Evolutionary conservation across 2,797 vertebrate species (phyloP).

Genomic region (Enteromius mattozi): DNA sequence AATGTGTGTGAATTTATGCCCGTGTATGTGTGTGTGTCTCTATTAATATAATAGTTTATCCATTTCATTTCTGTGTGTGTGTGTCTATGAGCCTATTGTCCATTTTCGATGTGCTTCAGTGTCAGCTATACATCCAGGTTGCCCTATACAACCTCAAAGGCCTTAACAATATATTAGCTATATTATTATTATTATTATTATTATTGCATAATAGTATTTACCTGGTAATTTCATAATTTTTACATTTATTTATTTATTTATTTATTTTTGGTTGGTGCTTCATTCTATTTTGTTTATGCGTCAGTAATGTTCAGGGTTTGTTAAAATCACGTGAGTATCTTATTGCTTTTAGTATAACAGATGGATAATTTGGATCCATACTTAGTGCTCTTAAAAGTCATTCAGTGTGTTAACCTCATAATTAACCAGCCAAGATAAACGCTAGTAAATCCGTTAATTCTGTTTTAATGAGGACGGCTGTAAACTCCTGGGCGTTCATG

Average conservation of each 20-base stretch:
- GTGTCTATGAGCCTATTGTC: too few relatives aligned
- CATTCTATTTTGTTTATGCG: not conserved
- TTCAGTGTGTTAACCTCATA: slow-evolving; percentile 7
- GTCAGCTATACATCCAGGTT: too few relatives aligned
- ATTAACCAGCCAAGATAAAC: slow-evolving; percentile 30
- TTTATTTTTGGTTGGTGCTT: not conserved
- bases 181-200: too few relatives aligned
- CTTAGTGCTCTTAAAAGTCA: slow-evolving; percentile 13
- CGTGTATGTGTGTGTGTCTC: too few relatives aligned
- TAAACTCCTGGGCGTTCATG: not conserved
- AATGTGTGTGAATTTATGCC: too few relatives aligned
- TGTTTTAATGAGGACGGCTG: not conserved
- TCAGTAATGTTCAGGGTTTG: not conserved
- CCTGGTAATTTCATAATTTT: not conserved
- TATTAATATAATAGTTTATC: too few relatives aligned
- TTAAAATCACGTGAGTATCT: not conserved
- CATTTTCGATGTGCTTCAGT: too few relatives aligned
- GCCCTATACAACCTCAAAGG: too few relatives aligned
- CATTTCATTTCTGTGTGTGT: too few relatives aligned
- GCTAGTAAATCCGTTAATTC: not conserved
- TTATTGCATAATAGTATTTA: not conserved
- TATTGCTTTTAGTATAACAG: not conserved
- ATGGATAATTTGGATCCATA: not conserved
- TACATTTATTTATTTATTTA: not conserved
- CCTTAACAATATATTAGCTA: too few relatives aligned